phyloP scores from a whole-genome alignment of 2,888 invertebrate genomes.

The Conops quadrifasciatus region DNA sequence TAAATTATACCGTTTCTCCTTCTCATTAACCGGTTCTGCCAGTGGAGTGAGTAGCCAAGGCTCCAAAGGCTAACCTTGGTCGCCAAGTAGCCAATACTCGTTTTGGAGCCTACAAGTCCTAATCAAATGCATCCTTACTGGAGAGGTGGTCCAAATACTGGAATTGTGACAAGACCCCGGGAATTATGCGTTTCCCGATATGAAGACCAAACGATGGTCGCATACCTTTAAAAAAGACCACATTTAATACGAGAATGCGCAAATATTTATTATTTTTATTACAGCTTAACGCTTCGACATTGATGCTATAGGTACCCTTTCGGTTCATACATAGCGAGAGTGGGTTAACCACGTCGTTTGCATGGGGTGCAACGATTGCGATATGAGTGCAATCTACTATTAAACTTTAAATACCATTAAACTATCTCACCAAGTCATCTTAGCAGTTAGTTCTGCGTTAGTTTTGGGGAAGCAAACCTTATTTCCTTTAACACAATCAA shows the following conservation, averaged over 20 bases:
- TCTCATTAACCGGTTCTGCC: too few relatives aligned
- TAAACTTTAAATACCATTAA: too few relatives aligned
- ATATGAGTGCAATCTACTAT: slow-evolving; percentile 31
- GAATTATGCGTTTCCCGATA: neutral
- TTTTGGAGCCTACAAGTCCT: neutral
- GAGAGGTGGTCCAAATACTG: too few relatives aligned
- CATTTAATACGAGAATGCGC: neutral
- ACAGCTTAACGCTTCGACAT: neutral
- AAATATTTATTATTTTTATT: neutral
- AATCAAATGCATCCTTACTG: neutral
- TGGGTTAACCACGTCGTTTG: slow-evolving; percentile 20
- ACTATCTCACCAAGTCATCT: slow-evolving; percentile 11
- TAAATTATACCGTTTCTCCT: too few relatives aligned
- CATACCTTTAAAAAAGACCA: too few relatives aligned
- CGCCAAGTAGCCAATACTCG: neutral
- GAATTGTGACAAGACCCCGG: too few relatives aligned
- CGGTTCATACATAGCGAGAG: too few relatives aligned
- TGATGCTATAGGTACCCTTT: slow-evolving; percentile 1
- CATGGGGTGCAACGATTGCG: slow-evolving; percentile 25
- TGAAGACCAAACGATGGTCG: too few relatives aligned
- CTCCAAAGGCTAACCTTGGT: neutral
- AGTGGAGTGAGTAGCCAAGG: too few relatives aligned
- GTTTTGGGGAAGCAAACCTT: slow-evolving; percentile 22
- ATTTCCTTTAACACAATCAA: neutral
- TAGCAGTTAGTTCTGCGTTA: slow-evolving; percentile 3